Base-by-base conservation (phyloP, 2,113 vertebrate genomes). In the Caretta caretta region DNA sequence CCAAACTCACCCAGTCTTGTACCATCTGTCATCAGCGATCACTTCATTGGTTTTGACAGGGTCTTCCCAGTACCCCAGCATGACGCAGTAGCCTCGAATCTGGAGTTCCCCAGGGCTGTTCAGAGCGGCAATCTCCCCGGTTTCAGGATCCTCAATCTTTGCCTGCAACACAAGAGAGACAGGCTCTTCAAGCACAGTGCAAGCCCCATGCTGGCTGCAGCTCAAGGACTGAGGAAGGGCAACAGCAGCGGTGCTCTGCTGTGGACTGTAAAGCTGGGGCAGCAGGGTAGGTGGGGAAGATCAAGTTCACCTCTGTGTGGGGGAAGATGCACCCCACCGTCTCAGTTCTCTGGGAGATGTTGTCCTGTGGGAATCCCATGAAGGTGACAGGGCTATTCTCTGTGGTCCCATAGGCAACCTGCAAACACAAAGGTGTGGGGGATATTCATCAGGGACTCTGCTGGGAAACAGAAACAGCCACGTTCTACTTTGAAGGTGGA, bases 321-420 rank as follows among this genome's bases (percentile, higher is more conserved):
- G 99, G 98, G 9, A 98, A 22, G 83, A 99, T 25, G 93, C 93
- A 99, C 86, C 99, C 99, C 56, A 98, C 98, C 0, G 98, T 99
- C 88, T 99, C 97, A 0, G 93, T 89, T 98, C 98, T 99, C 87
- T 97, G 98, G 14, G 97, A 81, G 0, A 98, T 0, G 81, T 96
- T 98, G 98, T 99, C 99, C 4, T 50, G 27, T 0, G 98, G 97
- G 65, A 97, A 98, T 25, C 95, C 98, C 89, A 98, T 97, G 97
- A 99, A 99, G 5, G 99, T 99, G 90, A 99, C 99, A 0, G 99
- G 99, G 84, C 99, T 99, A 98, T 99, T 99, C 97, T 99, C 99
- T 0, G 99, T 99, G 92, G 99, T 99, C 72, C 99, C 99, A 14
- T 99, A 99, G 57, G 56, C 99, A 88, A 99, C 95, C 99, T 99